Evolutionary conservation across 2,113 vertebrate species (phyloP), one percentile per base, ranked within the genome.

Genomic region (Pachycephala philippinensis): DNA sequence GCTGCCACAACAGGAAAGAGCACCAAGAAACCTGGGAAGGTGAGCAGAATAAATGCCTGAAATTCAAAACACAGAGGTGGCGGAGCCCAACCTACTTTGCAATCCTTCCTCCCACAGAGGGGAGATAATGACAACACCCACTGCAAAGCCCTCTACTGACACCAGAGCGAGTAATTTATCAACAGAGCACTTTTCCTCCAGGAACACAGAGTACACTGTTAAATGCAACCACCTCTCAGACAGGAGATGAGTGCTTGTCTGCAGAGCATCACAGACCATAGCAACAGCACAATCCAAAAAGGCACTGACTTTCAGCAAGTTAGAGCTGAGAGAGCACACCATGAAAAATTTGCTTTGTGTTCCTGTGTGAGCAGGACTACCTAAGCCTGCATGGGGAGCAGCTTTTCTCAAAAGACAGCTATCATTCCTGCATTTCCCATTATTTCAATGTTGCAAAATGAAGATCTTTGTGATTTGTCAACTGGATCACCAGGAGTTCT

Each of bases 91-190:
- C 31, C 35, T 56, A 22, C 60, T 72, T 71, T 13, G 13, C 27
- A 28, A 9, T 22, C 33, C 39, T 56, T 82, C 69, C 74, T 87
- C 56, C 69, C 74, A 64, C 4, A 68, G 74, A 60, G 11, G 15
- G 26, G 35, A 56, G 27, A 71, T 59, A 80, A 85, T 6, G 49
- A 50, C 63, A 90, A 27, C 26, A 18, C 0, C 1, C 0, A 0
- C 74, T 57, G 50, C 53, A 71, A 78, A 93, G 56, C 77, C 33
- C 56, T 93, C 81, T 81, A 83, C 87, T 94, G 87, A 95, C 17
- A 40, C 70, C 69, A 79, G 39, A 71, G 70, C 35, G 33, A 66
- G 78, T 47, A 27, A 85, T 85, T 56, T 49, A 85, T 69, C 57
- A 79, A 59, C 33, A 82, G 56, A 5, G 0, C 28, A 5, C 28